Evolutionary conservation across 92 coral and sea anemone genomes (phyloP).

Genomic region (Zoanthus sansibaricus): DNA sequence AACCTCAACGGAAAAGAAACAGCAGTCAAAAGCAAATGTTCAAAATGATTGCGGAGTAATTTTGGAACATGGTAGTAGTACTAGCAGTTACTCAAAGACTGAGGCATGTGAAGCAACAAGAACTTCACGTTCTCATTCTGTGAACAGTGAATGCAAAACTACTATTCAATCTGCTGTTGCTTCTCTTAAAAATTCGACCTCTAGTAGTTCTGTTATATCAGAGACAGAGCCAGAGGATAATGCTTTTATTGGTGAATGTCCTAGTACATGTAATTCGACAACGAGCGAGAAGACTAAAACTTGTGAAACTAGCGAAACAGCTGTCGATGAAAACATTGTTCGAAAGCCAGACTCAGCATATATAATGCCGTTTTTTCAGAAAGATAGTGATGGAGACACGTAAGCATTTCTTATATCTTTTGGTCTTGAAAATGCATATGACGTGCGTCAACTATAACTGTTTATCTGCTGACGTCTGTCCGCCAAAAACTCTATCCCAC

Average conservation of each 20-base stretch:
- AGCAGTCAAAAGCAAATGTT: neutral
- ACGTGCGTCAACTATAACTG: neutral
- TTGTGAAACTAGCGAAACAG: neutral
- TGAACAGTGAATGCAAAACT: neutral
- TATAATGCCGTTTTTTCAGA: slow-evolving; percentile 18
- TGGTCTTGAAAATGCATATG: neutral
- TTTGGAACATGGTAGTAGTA: neutral
- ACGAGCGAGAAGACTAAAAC: neutral
- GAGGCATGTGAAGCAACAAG: neutral
- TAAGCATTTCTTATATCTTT: slow-evolving; percentile 5
- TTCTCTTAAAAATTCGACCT: neutral
- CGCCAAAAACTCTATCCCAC: neutral
- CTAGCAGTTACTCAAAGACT: neutral
- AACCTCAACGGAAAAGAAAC: neutral
- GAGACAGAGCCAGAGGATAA: neutral
- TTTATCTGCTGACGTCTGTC: too few species aligned
- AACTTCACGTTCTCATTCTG: neutral
- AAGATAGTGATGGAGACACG: slow-evolving; percentile 47
- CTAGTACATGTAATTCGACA: neutral
- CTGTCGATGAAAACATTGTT: neutral
- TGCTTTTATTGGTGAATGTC: neutral
- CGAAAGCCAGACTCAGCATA: neutral
- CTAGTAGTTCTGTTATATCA: neutral
- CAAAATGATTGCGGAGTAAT: neutral
- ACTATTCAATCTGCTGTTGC: neutral